Percentiles rank a stretch among this genome's conserved stretches.
Conservation (phyloP, 2,113 vertebrate genomes). For the Synodontis membranacea region DNA sequence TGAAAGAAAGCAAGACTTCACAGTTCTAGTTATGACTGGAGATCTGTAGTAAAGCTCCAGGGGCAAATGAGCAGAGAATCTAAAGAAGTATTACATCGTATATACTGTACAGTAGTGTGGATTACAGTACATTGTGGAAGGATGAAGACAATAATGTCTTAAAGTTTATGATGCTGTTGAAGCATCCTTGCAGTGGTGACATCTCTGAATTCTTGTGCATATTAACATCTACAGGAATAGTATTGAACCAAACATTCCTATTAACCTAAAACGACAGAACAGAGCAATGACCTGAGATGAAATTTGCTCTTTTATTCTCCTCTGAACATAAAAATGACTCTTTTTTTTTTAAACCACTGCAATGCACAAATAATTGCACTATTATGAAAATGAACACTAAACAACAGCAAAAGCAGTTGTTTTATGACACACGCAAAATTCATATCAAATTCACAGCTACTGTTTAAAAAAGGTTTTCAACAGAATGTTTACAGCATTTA, state of each 20-base stretch:
- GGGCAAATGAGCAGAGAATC: not conserved
- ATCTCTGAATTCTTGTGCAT: not conserved
- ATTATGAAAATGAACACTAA: not conserved
- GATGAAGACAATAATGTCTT: not conserved
- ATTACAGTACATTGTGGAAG: not conserved
- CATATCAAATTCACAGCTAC: too few species aligned
- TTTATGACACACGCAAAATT: too few species aligned
- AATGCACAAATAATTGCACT: not conserved
- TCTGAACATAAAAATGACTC: too few species aligned
- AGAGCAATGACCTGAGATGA: too few species aligned
- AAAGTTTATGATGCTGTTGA: not conserved
- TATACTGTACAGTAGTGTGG: not conserved
- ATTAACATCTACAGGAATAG: not conserved
- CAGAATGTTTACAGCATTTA: too few species aligned
- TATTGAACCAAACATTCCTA: not conserved
- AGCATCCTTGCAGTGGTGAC: not conserved
- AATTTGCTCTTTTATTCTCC: not conserved
- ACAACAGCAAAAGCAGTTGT: not conserved
- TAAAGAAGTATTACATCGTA: not conserved
- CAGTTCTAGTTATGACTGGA: not conserved
- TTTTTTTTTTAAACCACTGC: not conserved
- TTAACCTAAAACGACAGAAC: not conserved
- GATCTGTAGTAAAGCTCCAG: not conserved
- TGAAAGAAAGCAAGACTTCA: not conserved
- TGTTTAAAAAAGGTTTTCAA: too few species aligned